Conservation (phyloP, 2,113 vertebrate species). For the Peromyscus leucopus region DNA sequence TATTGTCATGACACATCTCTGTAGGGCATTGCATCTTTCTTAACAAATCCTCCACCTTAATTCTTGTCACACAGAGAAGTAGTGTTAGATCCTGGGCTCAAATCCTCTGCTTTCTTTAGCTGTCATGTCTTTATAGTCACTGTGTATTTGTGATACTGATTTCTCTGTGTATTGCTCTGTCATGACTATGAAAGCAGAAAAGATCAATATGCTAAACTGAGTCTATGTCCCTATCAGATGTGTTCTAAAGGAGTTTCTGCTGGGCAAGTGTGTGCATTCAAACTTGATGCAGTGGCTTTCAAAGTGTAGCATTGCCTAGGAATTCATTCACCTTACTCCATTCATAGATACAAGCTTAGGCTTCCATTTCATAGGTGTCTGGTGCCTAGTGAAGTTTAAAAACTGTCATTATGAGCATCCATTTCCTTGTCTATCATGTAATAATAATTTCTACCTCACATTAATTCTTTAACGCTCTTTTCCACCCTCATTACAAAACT, state of each 20-base stretch:
- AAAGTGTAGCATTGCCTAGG: neutral
- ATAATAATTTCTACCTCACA: neutral
- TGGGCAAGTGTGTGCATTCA: neutral
- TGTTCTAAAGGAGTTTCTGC: neutral
- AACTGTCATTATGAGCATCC: neutral
- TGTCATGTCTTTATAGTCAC: neutral
- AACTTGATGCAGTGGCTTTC: neutral
- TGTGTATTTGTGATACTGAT: neutral
- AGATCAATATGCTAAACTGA: neutral
- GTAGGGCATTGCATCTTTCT: neutral
- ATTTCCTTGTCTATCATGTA: neutral
- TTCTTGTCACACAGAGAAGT: neutral
- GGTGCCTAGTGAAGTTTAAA: neutral
- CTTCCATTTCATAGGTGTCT: neutral
- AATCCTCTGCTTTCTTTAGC: neutral
- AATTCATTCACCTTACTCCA: neutral
- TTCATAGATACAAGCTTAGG: neutral
- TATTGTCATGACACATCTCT: neutral
- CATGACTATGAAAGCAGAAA: neutral
- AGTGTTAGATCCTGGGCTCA: neutral
- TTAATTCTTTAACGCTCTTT: slow-evolving; percentile 3
- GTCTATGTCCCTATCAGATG: neutral
- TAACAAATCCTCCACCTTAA: neutral
- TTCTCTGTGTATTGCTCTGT: neutral
- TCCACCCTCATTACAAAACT: neutral